Conservation (phyloP, 2,797 vertebrate genomes). For the Enteromius fasciolatus region DNA sequence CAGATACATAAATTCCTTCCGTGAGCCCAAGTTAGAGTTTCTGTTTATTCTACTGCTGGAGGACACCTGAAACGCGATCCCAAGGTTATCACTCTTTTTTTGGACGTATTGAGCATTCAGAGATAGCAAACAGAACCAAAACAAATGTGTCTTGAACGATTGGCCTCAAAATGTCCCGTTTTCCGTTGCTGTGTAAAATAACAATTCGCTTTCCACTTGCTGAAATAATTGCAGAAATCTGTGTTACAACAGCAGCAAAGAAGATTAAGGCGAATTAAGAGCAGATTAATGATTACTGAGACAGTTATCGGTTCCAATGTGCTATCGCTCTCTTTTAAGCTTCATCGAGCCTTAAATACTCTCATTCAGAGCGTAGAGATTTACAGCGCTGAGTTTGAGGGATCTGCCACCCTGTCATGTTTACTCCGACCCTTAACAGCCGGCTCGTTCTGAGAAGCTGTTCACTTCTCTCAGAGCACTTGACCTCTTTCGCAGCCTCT, state of each 20-base stretch:
- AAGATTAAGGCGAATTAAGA: neutral
- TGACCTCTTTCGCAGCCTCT: slow-evolving; percentile 32
- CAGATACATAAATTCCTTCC: slow-evolving; percentile 37
- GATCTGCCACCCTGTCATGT: slow-evolving; percentile 37
- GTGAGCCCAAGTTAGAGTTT: slow-evolving; percentile 7
- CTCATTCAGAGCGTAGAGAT: slow-evolving; percentile 25
- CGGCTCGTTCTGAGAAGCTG: slow-evolving; percentile 29
- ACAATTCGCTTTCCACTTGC: neutral
- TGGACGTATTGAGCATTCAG: neutral
- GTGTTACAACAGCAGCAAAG: neutral
- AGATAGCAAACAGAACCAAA: slow-evolving; percentile 6
- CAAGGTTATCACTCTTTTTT: slow-evolving; percentile 28
- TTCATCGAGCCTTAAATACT: neutral
- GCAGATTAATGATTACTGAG: neutral
- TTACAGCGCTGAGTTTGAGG: slow-evolving; percentile 10
- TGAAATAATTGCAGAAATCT: too few relatives aligned
- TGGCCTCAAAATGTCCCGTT: neutral
- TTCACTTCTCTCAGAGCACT: slow-evolving; percentile 41
- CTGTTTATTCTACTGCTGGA: slow-evolving; percentile 33
- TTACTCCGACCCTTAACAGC: slow-evolving; percentile 41
- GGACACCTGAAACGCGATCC: slow-evolving; percentile 16
- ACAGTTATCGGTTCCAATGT: neutral
- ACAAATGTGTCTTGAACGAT: slow-evolving; percentile 14
- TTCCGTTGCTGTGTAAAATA: neutral
- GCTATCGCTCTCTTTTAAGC: neutral